These are phyloP conservation scores for Microtus richardsoni DNA, from an alignment of 2,113 vertebrate species.

Conservation along the genomic window DNA sequence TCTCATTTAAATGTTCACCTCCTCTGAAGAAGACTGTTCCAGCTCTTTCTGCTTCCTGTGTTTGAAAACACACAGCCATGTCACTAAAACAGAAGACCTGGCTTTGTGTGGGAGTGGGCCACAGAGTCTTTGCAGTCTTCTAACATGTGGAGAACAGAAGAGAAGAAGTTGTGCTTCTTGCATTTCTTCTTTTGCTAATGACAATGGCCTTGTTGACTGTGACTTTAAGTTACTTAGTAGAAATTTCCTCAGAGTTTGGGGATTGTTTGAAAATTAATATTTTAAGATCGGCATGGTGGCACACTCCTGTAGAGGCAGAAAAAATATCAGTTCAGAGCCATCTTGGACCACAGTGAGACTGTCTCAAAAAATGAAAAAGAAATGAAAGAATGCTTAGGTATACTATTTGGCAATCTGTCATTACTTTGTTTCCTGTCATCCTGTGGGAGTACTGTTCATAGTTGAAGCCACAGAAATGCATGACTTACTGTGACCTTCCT, in stretches of 20 bases:
- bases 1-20: neutral
- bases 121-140: neutral
- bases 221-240: constrained; percentile 15
- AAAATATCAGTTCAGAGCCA: neutral
- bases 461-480: neutral
- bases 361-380: neutral
- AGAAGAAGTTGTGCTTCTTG: neutral
- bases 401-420: neutral
- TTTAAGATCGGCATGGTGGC: neutral
- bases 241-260: constrained; percentile 4
- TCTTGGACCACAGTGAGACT: neutral
- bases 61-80: neutral
- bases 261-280: neutral
- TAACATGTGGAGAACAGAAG: neutral
- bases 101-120: neutral
- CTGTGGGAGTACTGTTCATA: neutral
- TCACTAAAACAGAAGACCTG: neutral
- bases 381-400: neutral
- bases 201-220: neutral
- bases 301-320: neutral
- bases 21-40: neutral
- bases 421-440: neutral
- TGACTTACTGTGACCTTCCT: neutral
- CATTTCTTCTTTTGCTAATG: neutral
- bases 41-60: neutral